phyloP scores from a whole-genome alignment of 30 jellyfish, hydroid and myxozoan species.

The Hydractinia echinata region DNA sequence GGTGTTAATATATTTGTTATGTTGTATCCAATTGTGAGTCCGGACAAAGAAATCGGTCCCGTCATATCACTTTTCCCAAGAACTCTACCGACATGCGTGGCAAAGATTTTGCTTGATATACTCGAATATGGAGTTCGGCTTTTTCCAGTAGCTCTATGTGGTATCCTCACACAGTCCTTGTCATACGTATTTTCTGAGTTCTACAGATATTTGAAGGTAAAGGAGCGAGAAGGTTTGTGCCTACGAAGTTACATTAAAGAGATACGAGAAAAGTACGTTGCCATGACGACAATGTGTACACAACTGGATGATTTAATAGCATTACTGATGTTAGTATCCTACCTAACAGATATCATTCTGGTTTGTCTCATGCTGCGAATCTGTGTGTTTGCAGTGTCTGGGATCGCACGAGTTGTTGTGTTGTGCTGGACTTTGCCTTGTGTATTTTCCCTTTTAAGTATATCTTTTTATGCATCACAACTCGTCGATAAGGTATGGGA shows the following conservation, averaged over 20 bases:
- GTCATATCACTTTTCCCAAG: background rate
- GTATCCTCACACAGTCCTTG: slow-evolving; percentile 3
- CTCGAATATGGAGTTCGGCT: background rate
- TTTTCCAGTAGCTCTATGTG: slow-evolving; percentile 4
- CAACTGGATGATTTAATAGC: background rate
- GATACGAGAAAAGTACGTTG: slow-evolving; percentile 9
- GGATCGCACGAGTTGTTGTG: background rate
- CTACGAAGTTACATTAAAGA: slow-evolving; percentile 7
- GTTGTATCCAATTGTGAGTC: background rate
- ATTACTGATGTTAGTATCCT: background rate
- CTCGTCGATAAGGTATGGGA: background rate
- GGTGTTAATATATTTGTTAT: background rate
- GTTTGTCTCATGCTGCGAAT: slow-evolving; percentile 11
- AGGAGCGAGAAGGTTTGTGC: background rate
- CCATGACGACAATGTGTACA: slow-evolving; percentile 3
- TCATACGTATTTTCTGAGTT: background rate
- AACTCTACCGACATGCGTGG: background rate
- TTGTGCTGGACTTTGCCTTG: background rate
- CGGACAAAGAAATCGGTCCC: background rate
- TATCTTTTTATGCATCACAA: background rate
- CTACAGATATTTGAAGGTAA: background rate
- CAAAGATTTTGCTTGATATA: background rate
- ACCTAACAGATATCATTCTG: slow-evolving; percentile 8
- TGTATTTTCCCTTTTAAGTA: background rate
- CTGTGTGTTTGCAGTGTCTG: background rate